A percentile compares a stretch with the other conserved stretches of the same genome.
These are phyloP conservation scores for Otocyon megalotis DNA, from an alignment of 2,113 vertebrate genomes.

Conservation along the genomic window DNA sequence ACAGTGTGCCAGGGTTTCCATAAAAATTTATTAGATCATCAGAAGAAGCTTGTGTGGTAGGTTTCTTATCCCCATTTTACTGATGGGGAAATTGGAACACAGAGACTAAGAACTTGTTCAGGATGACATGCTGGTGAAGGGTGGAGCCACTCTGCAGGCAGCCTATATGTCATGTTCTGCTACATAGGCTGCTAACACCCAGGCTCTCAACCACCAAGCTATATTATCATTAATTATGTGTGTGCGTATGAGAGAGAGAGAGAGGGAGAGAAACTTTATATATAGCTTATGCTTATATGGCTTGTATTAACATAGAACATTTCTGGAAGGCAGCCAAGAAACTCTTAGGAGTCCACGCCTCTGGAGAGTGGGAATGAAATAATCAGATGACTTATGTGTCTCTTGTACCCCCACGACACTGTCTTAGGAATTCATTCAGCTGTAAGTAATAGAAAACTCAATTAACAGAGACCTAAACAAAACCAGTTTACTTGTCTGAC, in stretches of 20 bases:
- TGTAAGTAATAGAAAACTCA: constrained; percentile 72
- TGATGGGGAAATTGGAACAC: not conserved
- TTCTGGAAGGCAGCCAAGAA: constrained; percentile 72
- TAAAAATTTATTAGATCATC: not conserved
- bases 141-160: no score
- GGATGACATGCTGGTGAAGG: not conserved
- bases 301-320: constrained; percentile 61
- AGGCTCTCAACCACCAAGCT: not conserved
- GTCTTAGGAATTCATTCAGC: constrained; percentile 43
- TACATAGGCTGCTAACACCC: no score
- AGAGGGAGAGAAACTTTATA: not conserved
- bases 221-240: not conserved
- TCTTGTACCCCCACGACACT: constrained; percentile 21
- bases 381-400: constrained; percentile 75
- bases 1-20: not conserved
- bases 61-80: not conserved
- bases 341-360: constrained; percentile 43
- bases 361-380: constrained; percentile 55
- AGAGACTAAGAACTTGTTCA: not conserved
- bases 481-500: constrained; percentile 59
- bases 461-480: constrained; percentile 65
- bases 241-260: not conserved
- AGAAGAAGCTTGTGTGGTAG: not conserved
- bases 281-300: constrained; percentile 49
- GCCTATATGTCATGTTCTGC: not conserved